Evolutionary conservation across 2,888 invertebrate genomes (phyloP), one percentile per base, ranked within the genome.

Genomic region (Callinectes sapidus): DNA sequence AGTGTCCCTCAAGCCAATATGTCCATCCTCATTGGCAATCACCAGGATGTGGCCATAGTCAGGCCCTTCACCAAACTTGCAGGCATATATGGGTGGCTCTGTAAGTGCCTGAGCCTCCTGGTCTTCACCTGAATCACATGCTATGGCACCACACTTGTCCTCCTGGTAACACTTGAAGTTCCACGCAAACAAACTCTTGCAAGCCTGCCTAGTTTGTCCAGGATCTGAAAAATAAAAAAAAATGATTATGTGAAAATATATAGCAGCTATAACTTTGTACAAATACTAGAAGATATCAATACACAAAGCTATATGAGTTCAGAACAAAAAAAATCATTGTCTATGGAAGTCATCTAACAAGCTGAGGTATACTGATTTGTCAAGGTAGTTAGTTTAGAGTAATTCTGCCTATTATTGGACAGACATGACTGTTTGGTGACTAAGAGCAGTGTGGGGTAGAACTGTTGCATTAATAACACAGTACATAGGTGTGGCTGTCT

Each of bases 51-150:
- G 93, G 18, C 93, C 93, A 77, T 87, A 93, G 28, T 91, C 86
- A 10, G 16, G n/a, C 1, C 93, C 93, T 39, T 54, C 89, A 39
- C 93, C 93, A 90, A 93, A 93, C 39, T 90, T 91, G 85, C 93
- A 93, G 5, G 91, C 93, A 90, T 93, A 93, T 32, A 93, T 91
- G 16, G 93, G 93, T 16, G 93, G 89, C 18, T 93, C 89, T 48
- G 88, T 28, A 14, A 13, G 32, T 23, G n/a, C 71, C 71, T 71
- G 71, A n/a, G 71, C 1, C 5, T 35, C 18, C 86, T 89, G 89
- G 61, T 28, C 32, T 39, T 85, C 92, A 1, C 13, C 28, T 2
- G 66, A 39, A 14, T 87, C 85, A 14, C 23, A 18, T 6, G 87
- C 87, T 61, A 90, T 88, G 18, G 55, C 54, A n/a, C 88, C 87